Conservation (phyloP, 2,888 invertebrate genomes). For the Monoplex corrugatus region DNA sequence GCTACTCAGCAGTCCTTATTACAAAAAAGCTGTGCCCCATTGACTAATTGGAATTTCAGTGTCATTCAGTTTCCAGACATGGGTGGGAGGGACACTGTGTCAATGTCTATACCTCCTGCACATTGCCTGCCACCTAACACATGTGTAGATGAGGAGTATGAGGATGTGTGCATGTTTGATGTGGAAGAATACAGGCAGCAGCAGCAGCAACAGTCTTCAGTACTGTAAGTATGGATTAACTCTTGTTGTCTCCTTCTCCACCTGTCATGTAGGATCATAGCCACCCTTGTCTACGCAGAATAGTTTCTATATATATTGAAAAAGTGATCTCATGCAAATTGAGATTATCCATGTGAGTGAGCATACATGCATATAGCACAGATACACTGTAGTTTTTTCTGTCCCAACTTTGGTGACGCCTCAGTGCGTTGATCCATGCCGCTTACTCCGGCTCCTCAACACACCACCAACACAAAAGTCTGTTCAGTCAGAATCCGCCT, state of each 20-base stretch:
- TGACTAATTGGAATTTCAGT: conserved; percentile 61
- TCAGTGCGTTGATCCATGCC: no score
- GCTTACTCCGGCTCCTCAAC: no score
- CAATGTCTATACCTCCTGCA: conserved; percentile 44
- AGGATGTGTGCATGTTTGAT: conserved; percentile 60
- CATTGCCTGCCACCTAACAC: conserved; percentile 61
- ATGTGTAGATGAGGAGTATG: conserved; percentile 50
- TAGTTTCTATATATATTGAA: no score
- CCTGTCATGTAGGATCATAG: no score
- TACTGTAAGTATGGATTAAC: not conserved
- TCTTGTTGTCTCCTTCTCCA: not conserved
- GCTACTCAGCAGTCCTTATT: conserved; percentile 18
- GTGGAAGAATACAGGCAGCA: conserved; percentile 57
- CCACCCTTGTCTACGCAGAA: no score
- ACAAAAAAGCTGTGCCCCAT: not conserved
- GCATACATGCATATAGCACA: no score
- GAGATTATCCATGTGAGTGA: no score
- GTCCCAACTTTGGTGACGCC: no score
- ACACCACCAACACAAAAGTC: no score
- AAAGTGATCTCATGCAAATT: no score
- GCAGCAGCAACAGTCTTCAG: not conserved
- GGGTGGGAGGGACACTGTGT: conserved; percentile 55
- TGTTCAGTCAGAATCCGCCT: no score
- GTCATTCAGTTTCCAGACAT: conserved; percentile 68
- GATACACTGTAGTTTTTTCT: no score